Evolutionary conservation across 2,888 invertebrate species (phyloP).

Genomic region (Elegia similella): DNA sequence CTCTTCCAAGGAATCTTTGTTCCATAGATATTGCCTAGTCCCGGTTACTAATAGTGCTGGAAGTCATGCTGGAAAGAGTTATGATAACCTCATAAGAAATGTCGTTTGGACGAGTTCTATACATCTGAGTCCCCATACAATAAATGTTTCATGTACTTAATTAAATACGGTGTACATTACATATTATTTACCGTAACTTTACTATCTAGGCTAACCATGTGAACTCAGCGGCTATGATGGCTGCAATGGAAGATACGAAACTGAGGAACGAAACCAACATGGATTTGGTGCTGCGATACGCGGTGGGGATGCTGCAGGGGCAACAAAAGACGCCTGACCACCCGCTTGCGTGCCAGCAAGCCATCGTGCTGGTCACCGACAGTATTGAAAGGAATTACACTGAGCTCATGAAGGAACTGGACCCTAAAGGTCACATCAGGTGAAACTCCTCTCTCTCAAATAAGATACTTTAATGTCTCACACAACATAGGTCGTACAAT

Average conservation of each 20-base stretch:
- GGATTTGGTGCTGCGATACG: conserved; percentile 47
- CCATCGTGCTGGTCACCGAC: conserved; percentile 67
- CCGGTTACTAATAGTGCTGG: too few species aligned
- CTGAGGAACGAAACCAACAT: conserved; percentile 56
- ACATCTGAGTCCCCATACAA: too few species aligned
- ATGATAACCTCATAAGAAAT: too few species aligned
- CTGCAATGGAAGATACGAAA: conserved; percentile 45
- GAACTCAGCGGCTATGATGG: conserved; percentile 71
- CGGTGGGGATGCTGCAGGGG: conserved; percentile 49
- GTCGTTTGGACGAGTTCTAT: too few species aligned
- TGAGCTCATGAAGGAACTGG: conserved; percentile 46
- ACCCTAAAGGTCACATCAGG: conserved; percentile 64
- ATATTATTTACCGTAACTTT: conserved; percentile 7
- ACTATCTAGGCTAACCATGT: conserved; percentile 65
- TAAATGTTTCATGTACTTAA: too few species aligned
- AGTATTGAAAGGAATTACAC: conserved; percentile 60
- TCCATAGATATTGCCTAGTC: too few species aligned
- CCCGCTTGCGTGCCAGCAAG: conserved; percentile 66
- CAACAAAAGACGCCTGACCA: conserved; percentile 40
- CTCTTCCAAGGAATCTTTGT: too few species aligned
- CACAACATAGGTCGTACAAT: too few species aligned
- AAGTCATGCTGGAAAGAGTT: too few species aligned
- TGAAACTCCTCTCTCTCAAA: conserved; percentile 24
- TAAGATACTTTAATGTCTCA: too few species aligned
- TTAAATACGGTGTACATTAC: too few species aligned